Conservation (phyloP, 2,888 invertebrate genomes). For the Deilephila porcellus region DNA sequence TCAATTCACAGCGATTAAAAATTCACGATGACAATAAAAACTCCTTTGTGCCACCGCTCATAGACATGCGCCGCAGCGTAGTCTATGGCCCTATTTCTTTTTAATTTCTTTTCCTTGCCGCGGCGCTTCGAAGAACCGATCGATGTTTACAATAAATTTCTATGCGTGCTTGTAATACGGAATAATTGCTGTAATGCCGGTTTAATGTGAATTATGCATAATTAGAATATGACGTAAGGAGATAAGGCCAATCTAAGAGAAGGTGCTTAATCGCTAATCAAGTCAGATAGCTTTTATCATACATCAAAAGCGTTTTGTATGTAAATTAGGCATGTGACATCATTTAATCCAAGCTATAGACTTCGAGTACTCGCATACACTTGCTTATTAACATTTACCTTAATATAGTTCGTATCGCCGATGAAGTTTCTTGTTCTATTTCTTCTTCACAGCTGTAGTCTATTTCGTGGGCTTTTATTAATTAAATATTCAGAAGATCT, state of each 20-base stretch:
- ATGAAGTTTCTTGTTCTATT: too few species aligned
- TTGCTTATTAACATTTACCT: too few species aligned
- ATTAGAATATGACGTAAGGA: neutral
- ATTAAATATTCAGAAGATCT: too few species aligned
- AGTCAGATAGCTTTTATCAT: neutral
- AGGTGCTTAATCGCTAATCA: neutral
- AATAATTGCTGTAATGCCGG: constrained; percentile 8
- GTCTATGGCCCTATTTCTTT: constrained; percentile 60
- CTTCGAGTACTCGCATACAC: too few species aligned
- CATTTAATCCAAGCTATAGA: neutral
- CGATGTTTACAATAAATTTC: constrained; percentile 30
- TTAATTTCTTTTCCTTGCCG: constrained; percentile 74
- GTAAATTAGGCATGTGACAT: neutral
- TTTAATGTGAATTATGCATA: constrained; percentile 16
- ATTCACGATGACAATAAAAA: constrained; percentile 48
- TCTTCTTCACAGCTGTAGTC: too few species aligned
- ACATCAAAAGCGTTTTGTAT: neutral
- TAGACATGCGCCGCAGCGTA: constrained; percentile 31
- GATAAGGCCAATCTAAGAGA: neutral
- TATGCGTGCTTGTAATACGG: constrained; percentile 24
- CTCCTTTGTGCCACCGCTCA: constrained; percentile 28
- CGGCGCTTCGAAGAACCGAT: constrained; percentile 25
- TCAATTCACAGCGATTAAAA: constrained; percentile 57
- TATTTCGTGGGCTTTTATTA: too few species aligned
- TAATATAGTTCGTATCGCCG: too few species aligned